A percentile compares a stretch with the other conserved stretches of the same genome.
phyloP scores from a whole-genome alignment of 1,140 invertebrate species.

The Harpegnathos saltator region DNA sequence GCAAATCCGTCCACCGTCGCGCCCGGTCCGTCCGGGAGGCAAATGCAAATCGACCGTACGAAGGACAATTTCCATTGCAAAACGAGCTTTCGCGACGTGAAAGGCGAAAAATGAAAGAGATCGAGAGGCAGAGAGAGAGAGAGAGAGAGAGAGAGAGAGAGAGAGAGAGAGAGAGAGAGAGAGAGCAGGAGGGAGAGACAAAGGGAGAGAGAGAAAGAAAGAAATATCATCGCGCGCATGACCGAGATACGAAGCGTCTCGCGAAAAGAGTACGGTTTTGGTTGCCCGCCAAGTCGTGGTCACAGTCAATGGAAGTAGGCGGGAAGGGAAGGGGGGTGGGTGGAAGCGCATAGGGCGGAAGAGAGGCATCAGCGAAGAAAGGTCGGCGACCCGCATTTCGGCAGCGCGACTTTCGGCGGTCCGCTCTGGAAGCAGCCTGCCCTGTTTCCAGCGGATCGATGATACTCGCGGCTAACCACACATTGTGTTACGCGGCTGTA shows the following conservation, averaged over 20 bases:
- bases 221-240: neutral
- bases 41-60: neutral
- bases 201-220: neutral
- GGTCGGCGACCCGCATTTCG: constrained; percentile 66
- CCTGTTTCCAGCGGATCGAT: constrained; percentile 58
- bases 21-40: neutral
- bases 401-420: constrained; percentile 57
- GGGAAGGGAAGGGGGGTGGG: neutral
- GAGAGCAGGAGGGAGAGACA: neutral
- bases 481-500: constrained; percentile 41
- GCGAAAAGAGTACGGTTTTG: constrained; percentile 62
- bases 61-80: constrained; percentile 3
- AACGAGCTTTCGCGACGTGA: neutral
- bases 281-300: constrained; percentile 71
- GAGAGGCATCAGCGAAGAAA: constrained; percentile 6
- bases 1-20: neutral
- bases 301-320: constrained; percentile 60
- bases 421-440: constrained; percentile 39
- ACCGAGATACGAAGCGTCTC: constrained; percentile 50
- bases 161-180: neutral
- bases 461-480: constrained; percentile 59
- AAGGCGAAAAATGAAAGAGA: constrained; percentile 15
- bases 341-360: neutral
- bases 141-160: neutral
- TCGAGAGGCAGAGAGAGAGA: neutral